Base-by-base conservation (phyloP, 23 tunicate species). In the Trididemnum clinides region DNA sequence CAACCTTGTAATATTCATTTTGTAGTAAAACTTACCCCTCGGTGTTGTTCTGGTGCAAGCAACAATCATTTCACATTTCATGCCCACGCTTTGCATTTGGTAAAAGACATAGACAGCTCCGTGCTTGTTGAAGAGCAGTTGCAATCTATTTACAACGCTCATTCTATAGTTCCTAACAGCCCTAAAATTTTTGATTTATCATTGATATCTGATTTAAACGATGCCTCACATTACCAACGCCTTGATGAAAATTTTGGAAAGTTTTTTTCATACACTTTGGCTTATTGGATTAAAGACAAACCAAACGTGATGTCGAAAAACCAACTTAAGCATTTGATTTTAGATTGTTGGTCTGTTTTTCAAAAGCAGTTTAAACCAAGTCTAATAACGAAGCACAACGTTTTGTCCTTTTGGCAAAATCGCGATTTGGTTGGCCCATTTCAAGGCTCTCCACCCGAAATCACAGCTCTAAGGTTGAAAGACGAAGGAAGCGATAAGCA, bases 31-130 rank as follows among this genome's bases (percentile, higher is more conserved):
- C n/a, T n/a, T n/a, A n/a, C n/a, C n/a, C n/a, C n/a, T n/a, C n/a
- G n/a, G 21, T 34, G 28, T 28, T 15, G 25, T 25, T 6, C 15
- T 1, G n/a, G 20, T 30, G 36, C 37, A 69, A 30, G 30, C 75
- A 69, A 2, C 4, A 20, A 30, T 29, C 36, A 28, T 1, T 2
- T 62, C 64, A 0, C 10, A 28, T n/a, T 80, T 64, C 75, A 82
- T 64, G 34, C 51, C 10, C 76, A 64, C 34, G 86, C 59, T 37
- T 36, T 82, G 34, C 51, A 82, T 20, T 30, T 64, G 4, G 3
- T 54, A 1, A 59, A 64, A 37, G 59, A 64, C 19, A 4, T 64
- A 7, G 57, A 64, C 12, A 58, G 28, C 10, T 12, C 5, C 4
- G 30, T 69, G 34, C 44, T 32, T 51, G 35, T 79, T 28, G 84